Evolutionary conservation across 2,888 invertebrate genomes (phyloP), one percentile per base, ranked within the genome.

Genomic region (Pyralis farinalis): DNA sequence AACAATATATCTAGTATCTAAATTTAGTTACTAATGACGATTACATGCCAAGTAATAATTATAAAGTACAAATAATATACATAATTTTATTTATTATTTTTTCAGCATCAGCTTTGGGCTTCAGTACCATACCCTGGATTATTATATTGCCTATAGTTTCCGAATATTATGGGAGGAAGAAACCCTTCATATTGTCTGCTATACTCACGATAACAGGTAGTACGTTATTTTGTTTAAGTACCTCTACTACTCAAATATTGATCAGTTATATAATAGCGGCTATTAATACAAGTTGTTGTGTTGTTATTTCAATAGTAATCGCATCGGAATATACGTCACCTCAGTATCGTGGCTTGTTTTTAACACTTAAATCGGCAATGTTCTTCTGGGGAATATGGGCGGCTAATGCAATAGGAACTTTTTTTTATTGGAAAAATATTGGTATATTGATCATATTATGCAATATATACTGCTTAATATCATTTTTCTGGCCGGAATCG

Each of bases 401-500:
- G 16, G 12, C 43, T n/a, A 44, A 44, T 30, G 34, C 37, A 16
- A 44, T 37, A 7, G 43, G 43, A 1, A 44, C 31, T n/a, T 44
- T 43, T 37, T 34, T 16, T 5, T 21, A 40, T 32, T 43, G 47
- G 43, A 35, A 49, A 44, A 51, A 55, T 44, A 55, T 57, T 27
- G 39, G 21, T 9, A 27, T 44, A 32, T 37, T 58, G 10, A 46
- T 42, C 30, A 46, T 50, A 33, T 34, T 55, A 37, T 47, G 47
- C 47, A 47, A 36, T n/a, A 34, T 39, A 46, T 49, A 51, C 46
- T 44, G 43, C 40, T 9, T 31, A n/a, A 11, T 45, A 34, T 30
- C 51, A 3, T 36, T 42, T 40, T 36, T 51, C 34, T 49, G 46
- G 40, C 43, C 44, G 9, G 45, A 53, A 48, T 55, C 48, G 37